Conservation (phyloP, 2,888 invertebrate species). For the Ormia ochracea region DNA sequence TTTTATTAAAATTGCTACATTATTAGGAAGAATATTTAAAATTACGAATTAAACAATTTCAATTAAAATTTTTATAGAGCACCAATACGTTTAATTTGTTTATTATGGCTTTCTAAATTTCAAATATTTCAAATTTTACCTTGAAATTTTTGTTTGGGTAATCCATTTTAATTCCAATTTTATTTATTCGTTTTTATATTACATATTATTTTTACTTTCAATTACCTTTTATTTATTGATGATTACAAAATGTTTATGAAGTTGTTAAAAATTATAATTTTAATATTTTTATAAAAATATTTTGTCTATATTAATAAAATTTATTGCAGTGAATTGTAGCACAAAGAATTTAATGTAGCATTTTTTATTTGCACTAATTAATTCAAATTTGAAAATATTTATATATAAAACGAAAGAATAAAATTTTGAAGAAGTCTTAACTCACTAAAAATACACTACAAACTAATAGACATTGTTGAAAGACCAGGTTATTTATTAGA, state of each 20-base stretch:
- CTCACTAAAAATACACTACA: conserved; percentile 36
- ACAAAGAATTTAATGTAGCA: conserved; percentile 17
- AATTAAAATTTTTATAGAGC: no score
- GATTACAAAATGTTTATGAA: neutral
- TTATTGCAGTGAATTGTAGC: neutral
- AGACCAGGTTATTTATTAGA: conserved; percentile 54
- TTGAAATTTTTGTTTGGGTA: neutral
- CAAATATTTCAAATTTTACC: neutral
- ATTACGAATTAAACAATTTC: no score
- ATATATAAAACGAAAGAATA: conserved; percentile 5
- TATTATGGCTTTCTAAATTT: neutral
- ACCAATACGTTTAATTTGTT: neutral
- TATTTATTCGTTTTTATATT: neutral
- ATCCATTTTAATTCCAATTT: neutral
- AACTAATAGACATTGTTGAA: conserved; percentile 43
- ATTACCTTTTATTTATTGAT: conserved; percentile 9
- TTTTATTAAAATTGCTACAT: no score
- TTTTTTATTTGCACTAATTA: conserved; percentile 48
- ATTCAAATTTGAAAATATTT: conserved; percentile 30
- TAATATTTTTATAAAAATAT: neutral
- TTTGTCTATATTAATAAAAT: neutral
- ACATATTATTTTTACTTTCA: neutral
- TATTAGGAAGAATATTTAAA: no score
- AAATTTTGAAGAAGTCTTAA: conserved; percentile 37
- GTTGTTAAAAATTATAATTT: neutral